These are phyloP conservation scores for Sebastes cheni DNA, from an alignment of 2,797 vertebrate species.

Conservation along the genomic window DNA sequence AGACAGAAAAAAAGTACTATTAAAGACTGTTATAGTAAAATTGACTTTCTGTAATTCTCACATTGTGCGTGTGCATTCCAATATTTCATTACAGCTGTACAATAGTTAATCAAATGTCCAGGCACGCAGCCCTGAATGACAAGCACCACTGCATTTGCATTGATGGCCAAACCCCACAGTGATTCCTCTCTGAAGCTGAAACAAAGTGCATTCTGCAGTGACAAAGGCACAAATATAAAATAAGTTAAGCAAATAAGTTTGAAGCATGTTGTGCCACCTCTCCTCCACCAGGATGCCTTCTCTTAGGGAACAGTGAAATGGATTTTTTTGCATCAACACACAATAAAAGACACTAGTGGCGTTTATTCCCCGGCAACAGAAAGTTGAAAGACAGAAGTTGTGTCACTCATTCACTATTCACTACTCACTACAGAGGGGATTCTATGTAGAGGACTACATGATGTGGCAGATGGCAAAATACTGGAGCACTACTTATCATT, in stretches of 20 bases:
- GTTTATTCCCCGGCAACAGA: not conserved
- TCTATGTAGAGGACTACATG: not conserved
- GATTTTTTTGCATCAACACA: not conserved
- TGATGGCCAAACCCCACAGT: not conserved
- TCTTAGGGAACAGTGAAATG: not conserved
- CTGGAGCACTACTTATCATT: not conserved
- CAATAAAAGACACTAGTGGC: not conserved
- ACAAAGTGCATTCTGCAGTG: conserved; percentile 5
- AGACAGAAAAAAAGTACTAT: not conserved
- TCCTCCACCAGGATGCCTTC: not conserved
- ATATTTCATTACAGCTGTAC: conserved; percentile 49
- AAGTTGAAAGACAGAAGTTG: not conserved
- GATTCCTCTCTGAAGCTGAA: not conserved
- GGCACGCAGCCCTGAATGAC: conserved; percentile 33
- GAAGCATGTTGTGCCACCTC: not conserved
- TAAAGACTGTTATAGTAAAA: conserved; percentile 42
- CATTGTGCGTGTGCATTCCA: not conserved
- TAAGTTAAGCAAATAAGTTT: not conserved
- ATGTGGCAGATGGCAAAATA: not conserved
- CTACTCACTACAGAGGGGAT: not conserved
- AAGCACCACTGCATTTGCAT: conserved; percentile 27
- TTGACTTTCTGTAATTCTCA: conserved; percentile 34
- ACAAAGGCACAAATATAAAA: not conserved
- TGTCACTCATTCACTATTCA: not conserved
- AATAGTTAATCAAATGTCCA: conserved; percentile 49